phyloP scores from a whole-genome alignment of 2,797 vertebrate species.

The Gallinago solitaria region DNA sequence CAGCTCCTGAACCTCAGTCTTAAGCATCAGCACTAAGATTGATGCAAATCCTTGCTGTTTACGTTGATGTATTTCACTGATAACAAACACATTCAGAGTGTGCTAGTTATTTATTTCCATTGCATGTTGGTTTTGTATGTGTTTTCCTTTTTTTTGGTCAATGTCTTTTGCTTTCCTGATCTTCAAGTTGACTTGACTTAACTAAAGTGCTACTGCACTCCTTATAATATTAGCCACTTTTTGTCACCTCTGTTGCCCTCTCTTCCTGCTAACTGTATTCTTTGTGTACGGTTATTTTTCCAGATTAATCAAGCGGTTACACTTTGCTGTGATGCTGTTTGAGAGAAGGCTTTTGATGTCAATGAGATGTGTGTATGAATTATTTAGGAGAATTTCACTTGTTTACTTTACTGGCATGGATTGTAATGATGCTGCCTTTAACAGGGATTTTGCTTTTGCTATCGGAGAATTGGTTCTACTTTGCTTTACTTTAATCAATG shows the following conservation, averaged over 20 bases:
- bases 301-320: not conserved
- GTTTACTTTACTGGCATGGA: conserved; percentile 17
- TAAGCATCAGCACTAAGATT: not conserved
- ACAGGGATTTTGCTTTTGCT: not conserved
- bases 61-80: not conserved
- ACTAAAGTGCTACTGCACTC: not conserved
- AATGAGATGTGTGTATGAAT: conserved; percentile 25
- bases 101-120: not conserved
- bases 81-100: not conserved
- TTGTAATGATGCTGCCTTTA: conserved; percentile 9
- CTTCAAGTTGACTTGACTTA: not conserved
- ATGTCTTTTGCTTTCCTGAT: not conserved
- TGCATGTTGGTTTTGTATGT: not conserved
- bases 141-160: not conserved
- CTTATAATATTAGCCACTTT: not conserved
- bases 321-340: not conserved
- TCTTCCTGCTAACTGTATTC: not conserved
- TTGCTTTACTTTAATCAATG: conserved; percentile 3
- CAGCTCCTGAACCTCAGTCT: not conserved
- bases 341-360: conserved; percentile 18
- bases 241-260: not conserved
- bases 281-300: not conserved
- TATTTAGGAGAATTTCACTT: conserved; percentile 43
- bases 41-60: not conserved
- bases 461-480: not conserved